Percentiles rank a stretch among this genome's conserved stretches.
These are phyloP conservation scores for Diarsia brunnea DNA, from an alignment of 2,888 invertebrate species.

Conservation along the genomic window DNA sequence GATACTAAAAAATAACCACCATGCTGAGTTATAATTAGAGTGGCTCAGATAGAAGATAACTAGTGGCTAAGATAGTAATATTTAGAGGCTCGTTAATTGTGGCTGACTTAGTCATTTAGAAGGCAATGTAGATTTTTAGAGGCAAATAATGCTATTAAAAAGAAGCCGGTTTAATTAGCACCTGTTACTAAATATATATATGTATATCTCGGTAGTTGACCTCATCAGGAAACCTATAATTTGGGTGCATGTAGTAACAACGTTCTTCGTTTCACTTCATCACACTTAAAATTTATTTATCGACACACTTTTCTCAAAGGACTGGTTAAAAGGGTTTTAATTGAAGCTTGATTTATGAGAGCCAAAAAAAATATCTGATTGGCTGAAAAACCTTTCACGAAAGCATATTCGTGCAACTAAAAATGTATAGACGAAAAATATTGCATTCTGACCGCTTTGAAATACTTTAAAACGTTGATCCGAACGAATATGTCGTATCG, in stretches of 20 bases:
- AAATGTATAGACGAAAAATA: constrained; percentile 17
- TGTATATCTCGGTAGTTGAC: constrained; percentile 35
- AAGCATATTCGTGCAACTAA: background rate
- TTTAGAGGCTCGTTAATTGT: no score
- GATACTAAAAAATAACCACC: no score
- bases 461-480: constrained; percentile 71
- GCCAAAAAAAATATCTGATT: constrained; percentile 3
- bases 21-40: no score
- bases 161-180: no score
- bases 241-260: background rate
- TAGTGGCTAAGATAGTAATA: no score
- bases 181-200: background rate
- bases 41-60: no score
- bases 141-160: no score
- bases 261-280: constrained; percentile 11
- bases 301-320: constrained; percentile 20
- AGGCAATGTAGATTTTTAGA: no score
- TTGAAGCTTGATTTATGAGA: constrained; percentile 18
- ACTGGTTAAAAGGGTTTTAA: constrained; percentile 24
- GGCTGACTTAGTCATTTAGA: no score
- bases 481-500: constrained; percentile 67
- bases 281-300: constrained; percentile 6
- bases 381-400: background rate
- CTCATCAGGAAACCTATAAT: constrained; percentile 31
- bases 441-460: constrained; percentile 65